Percentiles rank a stretch among this genome's conserved stretches.
phyloP scores from a whole-genome alignment of 2,888 invertebrate genomes.

The Cataglyphis livida region DNA sequence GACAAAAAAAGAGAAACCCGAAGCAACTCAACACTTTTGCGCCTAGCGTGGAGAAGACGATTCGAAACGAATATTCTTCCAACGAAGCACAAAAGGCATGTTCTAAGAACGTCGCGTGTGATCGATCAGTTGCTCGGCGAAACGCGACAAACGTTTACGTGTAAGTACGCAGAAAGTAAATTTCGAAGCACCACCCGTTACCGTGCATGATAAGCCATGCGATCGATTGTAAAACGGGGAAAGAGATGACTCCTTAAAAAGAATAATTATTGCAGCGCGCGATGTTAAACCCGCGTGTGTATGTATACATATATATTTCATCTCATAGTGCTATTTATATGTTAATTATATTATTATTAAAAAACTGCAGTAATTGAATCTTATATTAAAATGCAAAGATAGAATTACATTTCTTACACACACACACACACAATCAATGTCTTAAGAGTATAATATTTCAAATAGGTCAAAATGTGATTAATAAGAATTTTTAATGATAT shows the following conservation, averaged over 20 bases:
- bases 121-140: constrained; percentile 59
- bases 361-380: not conserved
- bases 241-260: not conserved
- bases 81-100: constrained; percentile 59
- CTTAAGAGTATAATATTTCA: not conserved
- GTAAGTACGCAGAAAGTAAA: constrained; percentile 36
- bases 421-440: not conserved
- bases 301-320: no score
- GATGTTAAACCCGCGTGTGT: not conserved
- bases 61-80: constrained; percentile 48
- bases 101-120: constrained; percentile 50
- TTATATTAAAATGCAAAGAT: not conserved
- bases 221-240: constrained; percentile 29
- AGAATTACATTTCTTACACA: not conserved
- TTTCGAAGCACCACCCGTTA: constrained; percentile 9
- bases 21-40: constrained; percentile 47
- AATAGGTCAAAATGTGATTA: not conserved
- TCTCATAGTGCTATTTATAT: no score
- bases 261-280: not conserved
- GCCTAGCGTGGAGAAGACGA: constrained; percentile 31
- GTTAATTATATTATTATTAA: not conserved
- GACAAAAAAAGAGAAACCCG: constrained; percentile 29
- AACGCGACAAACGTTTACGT: constrained; percentile 31
- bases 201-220: constrained; percentile 17
- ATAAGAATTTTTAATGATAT: constrained; percentile 65